These are phyloP conservation scores for Trichonephila clavata DNA, from an alignment of 1,140 invertebrate species.

Conservation along the genomic window DNA sequence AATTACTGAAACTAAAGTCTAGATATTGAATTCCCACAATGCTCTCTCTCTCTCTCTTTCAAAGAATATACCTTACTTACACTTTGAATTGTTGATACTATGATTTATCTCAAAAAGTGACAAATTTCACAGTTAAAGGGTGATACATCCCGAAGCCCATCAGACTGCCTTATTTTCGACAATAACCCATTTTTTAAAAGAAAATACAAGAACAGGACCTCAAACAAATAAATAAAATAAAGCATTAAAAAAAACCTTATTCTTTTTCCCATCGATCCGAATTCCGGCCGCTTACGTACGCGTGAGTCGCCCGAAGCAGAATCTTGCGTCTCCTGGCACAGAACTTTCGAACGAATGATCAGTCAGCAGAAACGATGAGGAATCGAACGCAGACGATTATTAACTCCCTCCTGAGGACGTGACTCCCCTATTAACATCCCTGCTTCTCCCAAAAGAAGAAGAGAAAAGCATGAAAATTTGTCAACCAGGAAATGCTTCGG, in stretches of 20 bases:
- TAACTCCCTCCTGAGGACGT: constrained; percentile 50
- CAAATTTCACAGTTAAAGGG: not conserved
- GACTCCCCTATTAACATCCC: constrained; percentile 70
- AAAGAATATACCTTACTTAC: too few relatives aligned
- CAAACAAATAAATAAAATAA: not conserved
- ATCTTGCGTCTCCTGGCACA: constrained; percentile 59
- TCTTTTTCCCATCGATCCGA: constrained; percentile 41
- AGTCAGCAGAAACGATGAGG: constrained; percentile 68
- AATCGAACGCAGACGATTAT: constrained; percentile 72
- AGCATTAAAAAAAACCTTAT: not conserved
- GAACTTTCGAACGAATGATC: constrained; percentile 70
- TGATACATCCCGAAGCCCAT: not conserved
- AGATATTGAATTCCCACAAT: too few relatives aligned
- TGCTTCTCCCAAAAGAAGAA: constrained; percentile 26
- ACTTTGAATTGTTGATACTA: not conserved
- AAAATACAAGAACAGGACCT: constrained; percentile 6
- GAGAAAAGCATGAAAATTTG: constrained; percentile 30
- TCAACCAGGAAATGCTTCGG: constrained; percentile 67
- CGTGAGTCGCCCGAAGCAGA: constrained; percentile 49
- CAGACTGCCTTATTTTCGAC: not conserved
- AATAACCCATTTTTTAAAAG: constrained; percentile 7
- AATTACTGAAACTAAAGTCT: too few relatives aligned
- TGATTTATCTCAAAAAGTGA: not conserved
- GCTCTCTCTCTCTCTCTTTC: too few relatives aligned
- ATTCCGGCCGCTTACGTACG: constrained; percentile 46